Conservation (phyloP, 2,113 vertebrate genomes). For the Tonatia bakeri region DNA sequence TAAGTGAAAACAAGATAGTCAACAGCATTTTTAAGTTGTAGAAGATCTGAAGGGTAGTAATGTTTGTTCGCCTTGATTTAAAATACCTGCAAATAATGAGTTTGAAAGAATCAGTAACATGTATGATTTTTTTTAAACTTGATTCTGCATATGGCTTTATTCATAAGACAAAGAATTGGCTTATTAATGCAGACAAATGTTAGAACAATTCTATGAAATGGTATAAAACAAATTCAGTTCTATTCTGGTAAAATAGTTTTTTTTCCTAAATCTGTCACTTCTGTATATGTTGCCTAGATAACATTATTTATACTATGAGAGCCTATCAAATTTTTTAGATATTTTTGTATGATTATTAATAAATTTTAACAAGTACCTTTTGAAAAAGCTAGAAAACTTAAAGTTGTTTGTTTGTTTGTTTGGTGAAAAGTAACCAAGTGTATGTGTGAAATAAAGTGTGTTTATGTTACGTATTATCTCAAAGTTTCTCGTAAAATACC, state of each 20-base stretch:
- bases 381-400: background rate
- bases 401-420: background rate
- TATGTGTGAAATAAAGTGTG: background rate
- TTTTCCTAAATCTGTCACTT: background rate
- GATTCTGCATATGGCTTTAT: background rate
- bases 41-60: background rate
- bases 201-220: background rate
- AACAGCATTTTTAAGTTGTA: background rate
- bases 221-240: background rate
- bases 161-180: background rate
- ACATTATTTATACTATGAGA: background rate
- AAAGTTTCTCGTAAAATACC: background rate
- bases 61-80: slow-evolving; percentile 6
- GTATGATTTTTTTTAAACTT: background rate
- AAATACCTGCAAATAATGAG: slow-evolving; percentile 23
- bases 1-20: background rate
- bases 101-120: background rate
- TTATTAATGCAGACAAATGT: background rate
- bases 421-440: background rate
- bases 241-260: background rate
- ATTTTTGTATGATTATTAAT: background rate
- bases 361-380: background rate
- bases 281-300: background rate
- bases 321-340: background rate
- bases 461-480: background rate